Percentiles rank a stretch among this genome's conserved stretches.
phyloP scores from a whole-genome alignment of 2,113 vertebrate species.

The Halichoeres trimaculatus region DNA sequence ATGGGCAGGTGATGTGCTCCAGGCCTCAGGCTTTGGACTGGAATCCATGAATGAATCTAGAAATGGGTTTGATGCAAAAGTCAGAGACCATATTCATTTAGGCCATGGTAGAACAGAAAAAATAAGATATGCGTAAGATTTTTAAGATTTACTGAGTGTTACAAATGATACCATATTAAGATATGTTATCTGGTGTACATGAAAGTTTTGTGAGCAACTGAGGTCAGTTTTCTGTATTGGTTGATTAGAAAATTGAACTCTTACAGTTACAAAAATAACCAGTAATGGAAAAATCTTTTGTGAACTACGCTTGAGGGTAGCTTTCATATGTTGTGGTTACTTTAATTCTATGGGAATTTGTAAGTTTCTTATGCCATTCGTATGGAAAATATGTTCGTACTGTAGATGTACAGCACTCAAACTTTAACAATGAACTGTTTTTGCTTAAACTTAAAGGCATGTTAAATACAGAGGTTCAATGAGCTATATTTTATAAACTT shows the following conservation, averaged over 20 bases:
- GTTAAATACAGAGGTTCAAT: too few species aligned
- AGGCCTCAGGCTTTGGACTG: background rate
- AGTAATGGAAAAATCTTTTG: background rate
- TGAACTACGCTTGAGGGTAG: background rate
- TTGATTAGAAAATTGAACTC: background rate
- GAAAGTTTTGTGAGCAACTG: background rate
- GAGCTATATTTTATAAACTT: too few species aligned
- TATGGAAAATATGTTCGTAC: background rate
- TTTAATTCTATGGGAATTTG: too few species aligned
- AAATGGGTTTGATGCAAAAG: background rate
- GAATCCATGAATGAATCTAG: background rate
- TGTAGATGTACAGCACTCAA: background rate
- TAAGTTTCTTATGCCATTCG: background rate
- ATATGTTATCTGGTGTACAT: background rate
- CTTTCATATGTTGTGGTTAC: too few species aligned
- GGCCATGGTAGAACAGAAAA: background rate
- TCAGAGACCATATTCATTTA: background rate
- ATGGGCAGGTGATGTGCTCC: constrained; percentile 30
- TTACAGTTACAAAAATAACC: background rate
- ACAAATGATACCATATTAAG: too few species aligned
- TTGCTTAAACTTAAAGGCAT: too few species aligned
- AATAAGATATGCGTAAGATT: background rate
- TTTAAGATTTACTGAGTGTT: too few species aligned
- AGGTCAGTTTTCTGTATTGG: background rate
- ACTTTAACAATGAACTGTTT: background rate